phyloP scores from a whole-genome alignment of 2,888 invertebrate genomes.

The Esperia sulphurella region DNA sequence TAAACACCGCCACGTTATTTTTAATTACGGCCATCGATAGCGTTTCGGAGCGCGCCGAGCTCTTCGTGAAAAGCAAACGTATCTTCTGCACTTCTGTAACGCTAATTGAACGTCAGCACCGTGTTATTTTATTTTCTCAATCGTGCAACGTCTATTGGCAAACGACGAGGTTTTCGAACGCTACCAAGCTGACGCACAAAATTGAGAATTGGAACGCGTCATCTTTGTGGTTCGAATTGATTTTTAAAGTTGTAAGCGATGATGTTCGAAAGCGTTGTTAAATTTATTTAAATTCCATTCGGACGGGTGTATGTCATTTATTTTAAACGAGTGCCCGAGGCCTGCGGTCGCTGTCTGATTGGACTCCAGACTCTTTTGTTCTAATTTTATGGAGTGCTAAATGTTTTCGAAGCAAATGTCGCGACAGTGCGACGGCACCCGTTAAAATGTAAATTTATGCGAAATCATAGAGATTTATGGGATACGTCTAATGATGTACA shows the following conservation, averaged over 20 bases:
- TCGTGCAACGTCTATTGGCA: slow-evolving; percentile 4
- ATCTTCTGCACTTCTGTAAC: slow-evolving; percentile 13
- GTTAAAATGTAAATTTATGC: slow-evolving; percentile 69
- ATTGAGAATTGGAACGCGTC: neutral
- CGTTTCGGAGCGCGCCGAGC: slow-evolving; percentile 19
- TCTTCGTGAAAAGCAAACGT: slow-evolving; percentile 8
- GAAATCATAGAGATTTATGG: slow-evolving; percentile 57
- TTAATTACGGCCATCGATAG: slow-evolving; percentile 37
- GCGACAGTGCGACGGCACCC: slow-evolving; percentile 29
- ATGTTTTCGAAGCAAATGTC: slow-evolving; percentile 31
- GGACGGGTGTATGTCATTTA: neutral
- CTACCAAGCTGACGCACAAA: neutral
- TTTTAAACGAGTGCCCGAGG: neutral
- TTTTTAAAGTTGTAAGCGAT: no score
- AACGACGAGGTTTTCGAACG: slow-evolving; percentile 5
- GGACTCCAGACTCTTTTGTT: slow-evolving; percentile 41
- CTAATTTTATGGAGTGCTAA: slow-evolving; percentile 58
- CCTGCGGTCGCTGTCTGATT: neutral
- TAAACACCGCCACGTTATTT: slow-evolving; percentile 41
- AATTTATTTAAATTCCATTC: slow-evolving; percentile 20
- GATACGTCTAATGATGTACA: slow-evolving; percentile 43
- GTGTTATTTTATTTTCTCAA: slow-evolving; percentile 4
- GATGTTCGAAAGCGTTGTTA: neutral
- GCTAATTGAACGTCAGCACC: slow-evolving; percentile 22
- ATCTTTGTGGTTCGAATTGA: no score